Evolutionary conservation across 1,140 invertebrate genomes (phyloP), one percentile per base, ranked within the genome.

Genomic region (Rhyacophila brunnea): DNA sequence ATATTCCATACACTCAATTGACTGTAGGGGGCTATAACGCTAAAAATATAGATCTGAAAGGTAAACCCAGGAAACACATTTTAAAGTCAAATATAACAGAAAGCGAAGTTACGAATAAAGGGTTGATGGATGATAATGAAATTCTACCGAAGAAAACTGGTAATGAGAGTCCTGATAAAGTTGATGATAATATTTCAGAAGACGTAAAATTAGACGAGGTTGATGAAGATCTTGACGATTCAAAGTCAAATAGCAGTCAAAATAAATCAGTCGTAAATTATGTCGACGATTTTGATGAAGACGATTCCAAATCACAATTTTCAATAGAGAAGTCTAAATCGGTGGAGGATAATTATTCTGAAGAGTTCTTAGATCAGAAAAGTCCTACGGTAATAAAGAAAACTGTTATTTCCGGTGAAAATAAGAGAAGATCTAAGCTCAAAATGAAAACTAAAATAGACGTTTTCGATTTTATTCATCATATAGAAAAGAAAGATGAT

Each of bases 1-100:
- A 79, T 61, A 75, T 79, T 62, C 77, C 77, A 5, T 79, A 79
- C 66, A 71, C 74, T 14, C 70, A 78, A 67, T 62, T 79, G 53
- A 78, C 77, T 17, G 50, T 79, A 53, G 76, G 77, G 17, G 76
- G 76, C 18, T 71, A 73, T 4, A 70, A 63, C 62, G 68, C 71
- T 10, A 72, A 72, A 63, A 75, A 78, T 43, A 70, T 76, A 76
- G 64, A 70, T 63, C 60, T 70, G 74, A 71, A 63, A 77, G 66
- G 65, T 67, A 53, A 13, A 20, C 14, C 6, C 35, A 6, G 10
- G 61, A 67, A 57, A 62, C 69, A 10, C 67, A 35, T 28, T 49
- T n/a, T 52, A 36, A 73, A 71, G 53, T 65, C 72, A 58, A 58
- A 73, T 20, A 71, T 71, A 17, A 74, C 70, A 17, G n/a, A 17